Conservation (phyloP, 2,888 invertebrate genomes). For the Drosophila siamana region DNA sequence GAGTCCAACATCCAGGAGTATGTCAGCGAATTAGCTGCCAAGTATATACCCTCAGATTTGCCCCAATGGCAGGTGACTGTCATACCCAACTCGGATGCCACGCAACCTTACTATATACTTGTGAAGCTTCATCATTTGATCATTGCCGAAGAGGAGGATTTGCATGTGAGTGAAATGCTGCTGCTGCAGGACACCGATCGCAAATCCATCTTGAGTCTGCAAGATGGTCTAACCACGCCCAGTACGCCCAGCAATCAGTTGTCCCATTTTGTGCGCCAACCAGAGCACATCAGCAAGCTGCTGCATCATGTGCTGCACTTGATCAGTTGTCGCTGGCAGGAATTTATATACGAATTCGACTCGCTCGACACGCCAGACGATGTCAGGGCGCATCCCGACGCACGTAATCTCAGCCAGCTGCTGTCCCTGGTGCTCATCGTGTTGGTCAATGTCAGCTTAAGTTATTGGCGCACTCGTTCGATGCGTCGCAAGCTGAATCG, state of each 20-base stretch:
- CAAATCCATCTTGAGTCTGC: constrained; percentile 58
- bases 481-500: constrained; percentile 57
- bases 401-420: constrained; percentile 83
- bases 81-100: constrained; percentile 86
- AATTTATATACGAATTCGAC: constrained; percentile 92
- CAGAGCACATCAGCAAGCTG: constrained; percentile 88
- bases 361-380: constrained; percentile 89
- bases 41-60: constrained; percentile 90
- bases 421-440: constrained; percentile 89
- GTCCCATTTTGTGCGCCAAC: constrained; percentile 87
- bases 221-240: constrained; percentile 41
- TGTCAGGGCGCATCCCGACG: constrained; percentile 59
- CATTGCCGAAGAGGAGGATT: constrained; percentile 89
- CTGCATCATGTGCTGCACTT: constrained; percentile 89
- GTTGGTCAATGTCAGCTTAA: constrained; percentile 88
- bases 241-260: constrained; percentile 76
- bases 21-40: constrained; percentile 91
- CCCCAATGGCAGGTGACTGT: constrained; percentile 94
- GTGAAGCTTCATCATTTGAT: constrained; percentile 92
- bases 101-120: constrained; percentile 88
- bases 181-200: constrained; percentile 86
- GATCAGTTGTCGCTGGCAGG: constrained; percentile 91
- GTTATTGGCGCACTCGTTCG: constrained; percentile 86
- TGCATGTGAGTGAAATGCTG: constrained; percentile 91
- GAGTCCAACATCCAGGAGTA: constrained; percentile 92